phyloP scores from a whole-genome alignment of 2,888 invertebrate species.

The Tenthredo amoena region DNA sequence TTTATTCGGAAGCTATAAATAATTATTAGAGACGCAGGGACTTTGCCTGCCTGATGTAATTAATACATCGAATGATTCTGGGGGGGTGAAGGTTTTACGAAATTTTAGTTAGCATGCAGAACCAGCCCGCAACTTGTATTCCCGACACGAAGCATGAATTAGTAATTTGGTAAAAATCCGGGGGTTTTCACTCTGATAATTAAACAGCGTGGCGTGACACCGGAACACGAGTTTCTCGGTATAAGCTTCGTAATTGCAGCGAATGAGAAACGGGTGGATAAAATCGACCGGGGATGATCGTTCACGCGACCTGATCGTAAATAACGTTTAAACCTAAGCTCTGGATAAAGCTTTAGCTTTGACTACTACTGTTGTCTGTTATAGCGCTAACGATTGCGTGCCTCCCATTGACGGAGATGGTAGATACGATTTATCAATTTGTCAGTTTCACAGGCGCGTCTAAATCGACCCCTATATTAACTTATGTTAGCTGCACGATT shows the following conservation, averaged over 20 bases:
- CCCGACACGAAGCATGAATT: not conserved
- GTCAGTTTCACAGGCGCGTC: conserved; percentile 48
- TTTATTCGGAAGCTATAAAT: not conserved
- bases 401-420: not conserved
- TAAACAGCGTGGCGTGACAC: conserved; percentile 18
- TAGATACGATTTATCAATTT: conserved; percentile 53
- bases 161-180: conserved; percentile 13
- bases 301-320: conserved; percentile 42
- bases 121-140: not conserved
- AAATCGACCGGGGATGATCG: conserved; percentile 6
- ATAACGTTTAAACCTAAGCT: conserved; percentile 46
- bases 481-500: not conserved
- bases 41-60: not conserved
- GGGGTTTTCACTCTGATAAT: not conserved
- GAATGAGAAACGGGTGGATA: conserved; percentile 31
- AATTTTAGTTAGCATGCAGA: not conserved
- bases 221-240: conserved; percentile 15
- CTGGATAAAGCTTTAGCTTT: conserved; percentile 24
- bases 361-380: not conserved
- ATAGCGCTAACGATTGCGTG: conserved; percentile 48
- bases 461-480: conserved; percentile 10
- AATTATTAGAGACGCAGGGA: not conserved
- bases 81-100: not conserved
- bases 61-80: not conserved
- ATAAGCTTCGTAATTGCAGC: not conserved